Evolutionary conservation across 2,113 vertebrate species (phyloP).

Genomic region (Oriolus oriolus): DNA sequence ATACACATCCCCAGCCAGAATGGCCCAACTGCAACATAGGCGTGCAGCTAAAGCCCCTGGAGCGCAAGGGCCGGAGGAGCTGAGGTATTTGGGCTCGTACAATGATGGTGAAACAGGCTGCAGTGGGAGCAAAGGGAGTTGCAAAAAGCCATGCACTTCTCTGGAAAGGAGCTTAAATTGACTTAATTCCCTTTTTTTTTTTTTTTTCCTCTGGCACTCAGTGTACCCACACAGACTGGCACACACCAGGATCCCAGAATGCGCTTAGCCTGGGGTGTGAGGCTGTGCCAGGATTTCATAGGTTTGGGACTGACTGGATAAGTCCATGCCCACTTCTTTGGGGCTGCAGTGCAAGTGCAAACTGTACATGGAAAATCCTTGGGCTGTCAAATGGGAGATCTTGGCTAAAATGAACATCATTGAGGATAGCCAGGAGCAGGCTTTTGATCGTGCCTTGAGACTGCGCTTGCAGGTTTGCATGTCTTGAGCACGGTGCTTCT

Average conservation of each 20-base stretch:
- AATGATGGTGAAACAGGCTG: background rate
- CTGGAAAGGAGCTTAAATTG: background rate
- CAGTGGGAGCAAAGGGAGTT: background rate
- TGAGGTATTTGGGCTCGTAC: background rate
- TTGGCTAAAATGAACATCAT: background rate
- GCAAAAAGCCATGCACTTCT: background rate
- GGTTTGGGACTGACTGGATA: background rate
- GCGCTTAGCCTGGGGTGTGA: background rate
- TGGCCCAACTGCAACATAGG: rapidly evolving
- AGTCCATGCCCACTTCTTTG: background rate
- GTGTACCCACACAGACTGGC: background rate
- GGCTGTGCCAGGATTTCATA: background rate
- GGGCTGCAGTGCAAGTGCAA: background rate
- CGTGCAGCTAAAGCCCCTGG: background rate
- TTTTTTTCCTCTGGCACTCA: background rate
- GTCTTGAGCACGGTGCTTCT: background rate
- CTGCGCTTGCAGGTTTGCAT: background rate
- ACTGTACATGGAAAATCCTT: background rate
- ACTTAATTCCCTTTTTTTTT: background rate
- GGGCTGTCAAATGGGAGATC: background rate
- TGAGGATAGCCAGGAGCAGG: background rate
- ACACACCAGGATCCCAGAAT: background rate
- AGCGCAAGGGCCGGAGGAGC: background rate
- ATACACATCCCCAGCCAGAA: background rate
- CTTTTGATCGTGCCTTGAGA: background rate